phyloP scores from a whole-genome alignment of 2,888 invertebrate genomes.

The Catonia carolina region DNA sequence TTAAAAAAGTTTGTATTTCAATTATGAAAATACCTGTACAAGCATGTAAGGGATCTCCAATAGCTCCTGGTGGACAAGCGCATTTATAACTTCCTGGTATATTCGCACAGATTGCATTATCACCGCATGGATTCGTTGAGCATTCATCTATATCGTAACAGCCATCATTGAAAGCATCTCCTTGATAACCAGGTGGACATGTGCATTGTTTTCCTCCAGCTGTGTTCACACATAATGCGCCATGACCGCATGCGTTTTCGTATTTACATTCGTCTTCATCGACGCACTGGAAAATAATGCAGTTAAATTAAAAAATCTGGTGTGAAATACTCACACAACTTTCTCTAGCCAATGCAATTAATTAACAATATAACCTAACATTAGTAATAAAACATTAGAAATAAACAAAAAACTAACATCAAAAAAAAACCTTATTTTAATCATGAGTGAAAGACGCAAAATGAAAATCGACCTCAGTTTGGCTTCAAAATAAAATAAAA shows the following conservation, averaged over 20 bases:
- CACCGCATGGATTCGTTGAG: slow-evolving; percentile 65
- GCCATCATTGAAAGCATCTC: slow-evolving; percentile 65
- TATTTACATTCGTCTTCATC: slow-evolving; percentile 78
- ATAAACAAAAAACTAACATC: no score
- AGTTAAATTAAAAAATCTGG: background rate
- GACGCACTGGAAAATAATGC: slow-evolving; percentile 52
- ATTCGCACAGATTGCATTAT: slow-evolving; percentile 72
- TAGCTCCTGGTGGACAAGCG: slow-evolving; percentile 73
- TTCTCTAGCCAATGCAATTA: no score
- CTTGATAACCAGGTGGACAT: slow-evolving; percentile 74
- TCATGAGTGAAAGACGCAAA: no score
- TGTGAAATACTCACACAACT: no score
- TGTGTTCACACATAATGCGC: slow-evolving; percentile 72
- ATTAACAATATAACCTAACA: no score
- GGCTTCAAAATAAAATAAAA: no score
- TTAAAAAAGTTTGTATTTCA: no score
- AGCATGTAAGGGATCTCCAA: slow-evolving; percentile 66
- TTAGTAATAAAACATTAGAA: no score
- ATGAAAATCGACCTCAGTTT: no score
- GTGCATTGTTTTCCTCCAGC: slow-evolving; percentile 76
- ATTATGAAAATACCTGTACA: slow-evolving; percentile 58
- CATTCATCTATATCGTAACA: slow-evolving; percentile 75
- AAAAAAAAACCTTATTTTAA: no score
- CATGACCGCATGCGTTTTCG: slow-evolving; percentile 65
- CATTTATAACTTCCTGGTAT: slow-evolving; percentile 72